These are phyloP conservation scores for Jacana jacana DNA, from an alignment of 2,113 vertebrate species.

Conservation along the genomic window DNA sequence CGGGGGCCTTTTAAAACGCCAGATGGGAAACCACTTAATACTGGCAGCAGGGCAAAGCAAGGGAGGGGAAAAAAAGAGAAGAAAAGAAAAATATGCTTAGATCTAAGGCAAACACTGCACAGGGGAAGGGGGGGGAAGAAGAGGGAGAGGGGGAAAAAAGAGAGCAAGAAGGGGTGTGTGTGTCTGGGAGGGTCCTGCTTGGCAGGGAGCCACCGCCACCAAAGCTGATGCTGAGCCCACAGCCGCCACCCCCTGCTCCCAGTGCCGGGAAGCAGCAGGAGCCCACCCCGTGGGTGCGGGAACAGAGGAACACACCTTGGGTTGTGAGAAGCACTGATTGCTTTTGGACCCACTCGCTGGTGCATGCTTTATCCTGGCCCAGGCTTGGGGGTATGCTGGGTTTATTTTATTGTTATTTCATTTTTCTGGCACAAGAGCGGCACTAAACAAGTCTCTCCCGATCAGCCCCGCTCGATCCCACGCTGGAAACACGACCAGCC, in stretches of 20 bases:
- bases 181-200: not conserved
- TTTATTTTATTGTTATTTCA: not conserved
- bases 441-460: accelerated
- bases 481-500: not conserved
- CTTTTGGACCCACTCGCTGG: not conserved
- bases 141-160: no score
- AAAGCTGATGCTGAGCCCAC: accelerated
- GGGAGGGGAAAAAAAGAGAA: not conserved
- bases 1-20: not conserved
- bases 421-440: not conserved
- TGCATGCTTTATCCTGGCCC: not conserved
- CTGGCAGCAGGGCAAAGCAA: not conserved
- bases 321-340: not conserved
- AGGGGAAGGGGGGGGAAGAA: accelerated
- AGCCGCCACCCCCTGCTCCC: accelerated
- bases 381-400: not conserved
- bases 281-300: accelerated
- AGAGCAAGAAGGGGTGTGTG: not conserved
- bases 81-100: not conserved
- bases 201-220: not conserved
- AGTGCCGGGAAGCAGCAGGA: accelerated
- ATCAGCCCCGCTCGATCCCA: not conserved
- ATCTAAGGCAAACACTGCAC: not conserved
- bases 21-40: accelerated
- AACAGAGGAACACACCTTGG: accelerated